Percentiles rank a stretch among this genome's conserved stretches.
These are phyloP conservation scores for Pheosia gnoma DNA, from an alignment of 2,888 invertebrate species.

Conservation along the genomic window DNA sequence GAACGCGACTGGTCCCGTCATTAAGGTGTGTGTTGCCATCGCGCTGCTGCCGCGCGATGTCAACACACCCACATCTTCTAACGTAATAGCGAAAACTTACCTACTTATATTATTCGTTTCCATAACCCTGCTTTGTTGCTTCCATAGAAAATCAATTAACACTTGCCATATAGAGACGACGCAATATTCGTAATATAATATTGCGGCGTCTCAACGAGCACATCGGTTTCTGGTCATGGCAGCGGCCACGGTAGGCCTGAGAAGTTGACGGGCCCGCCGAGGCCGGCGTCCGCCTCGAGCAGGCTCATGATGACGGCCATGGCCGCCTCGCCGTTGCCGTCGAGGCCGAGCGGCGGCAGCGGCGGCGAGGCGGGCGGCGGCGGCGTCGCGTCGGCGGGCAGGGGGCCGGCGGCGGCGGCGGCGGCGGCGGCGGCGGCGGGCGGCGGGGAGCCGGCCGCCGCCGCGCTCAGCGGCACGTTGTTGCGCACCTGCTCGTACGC, in stretches of 20 bases:
- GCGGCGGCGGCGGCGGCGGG: slow-evolving; percentile 43
- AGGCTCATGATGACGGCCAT: slow-evolving; percentile 97
- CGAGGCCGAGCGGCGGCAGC: slow-evolving; percentile 69
- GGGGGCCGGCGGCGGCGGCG: slow-evolving; percentile 39
- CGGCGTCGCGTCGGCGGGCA: slow-evolving; percentile 31
- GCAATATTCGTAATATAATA: too few species aligned
- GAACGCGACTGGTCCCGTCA: too few species aligned
- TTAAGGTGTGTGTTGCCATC: too few species aligned
- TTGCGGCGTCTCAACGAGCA: neutral
- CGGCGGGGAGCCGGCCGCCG: slow-evolving; percentile 48
- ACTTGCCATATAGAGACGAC: neutral
- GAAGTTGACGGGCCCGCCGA: slow-evolving; percentile 94
- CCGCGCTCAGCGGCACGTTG: slow-evolving; percentile 64
- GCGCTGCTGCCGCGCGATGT: too few species aligned
- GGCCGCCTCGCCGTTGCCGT: slow-evolving; percentile 94
- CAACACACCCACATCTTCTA: too few species aligned
- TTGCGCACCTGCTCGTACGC: slow-evolving; percentile 56
- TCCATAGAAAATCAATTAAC: neutral
- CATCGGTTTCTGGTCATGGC: slow-evolving; percentile 72
- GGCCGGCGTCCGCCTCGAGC: slow-evolving; percentile 94
- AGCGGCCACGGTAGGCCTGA: slow-evolving; percentile 94
- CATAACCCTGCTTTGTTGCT: too few species aligned
- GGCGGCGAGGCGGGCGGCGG: slow-evolving; percentile 54
- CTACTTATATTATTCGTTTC: too few species aligned
- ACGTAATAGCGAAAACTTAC: too few species aligned